These are phyloP conservation scores for Trichomycterus rosablanca DNA, from an alignment of 2,113 vertebrate genomes.

Conservation along the genomic window DNA sequence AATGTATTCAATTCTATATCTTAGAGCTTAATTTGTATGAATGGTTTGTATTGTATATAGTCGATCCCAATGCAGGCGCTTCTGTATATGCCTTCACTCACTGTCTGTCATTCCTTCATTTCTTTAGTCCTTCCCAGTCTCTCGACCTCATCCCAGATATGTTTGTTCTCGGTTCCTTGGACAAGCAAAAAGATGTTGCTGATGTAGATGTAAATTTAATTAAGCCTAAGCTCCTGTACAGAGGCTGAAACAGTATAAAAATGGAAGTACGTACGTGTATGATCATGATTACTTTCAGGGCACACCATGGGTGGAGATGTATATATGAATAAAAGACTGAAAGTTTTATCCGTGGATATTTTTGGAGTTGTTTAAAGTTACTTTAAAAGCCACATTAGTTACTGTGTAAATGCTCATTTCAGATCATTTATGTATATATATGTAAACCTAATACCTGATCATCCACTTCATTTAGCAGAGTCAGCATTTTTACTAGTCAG, in stretches of 20 bases:
- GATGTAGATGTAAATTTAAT: slow-evolving; percentile 91
- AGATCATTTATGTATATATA: no score
- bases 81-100: slow-evolving; percentile 89
- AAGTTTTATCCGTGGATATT: slow-evolving; percentile 78
- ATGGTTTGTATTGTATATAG: slow-evolving; percentile 99
- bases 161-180: slow-evolving; percentile 90
- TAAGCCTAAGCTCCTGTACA: slow-evolving; percentile 87
- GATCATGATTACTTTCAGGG: slow-evolving; percentile 88
- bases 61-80: slow-evolving; percentile 86
- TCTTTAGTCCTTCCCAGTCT: slow-evolving; percentile 30
- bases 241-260: slow-evolving; percentile 86
- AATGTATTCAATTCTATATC: slow-evolving; percentile 94
- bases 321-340: slow-evolving; percentile 88
- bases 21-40: slow-evolving; percentile 97
- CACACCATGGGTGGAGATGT: slow-evolving; percentile 68
- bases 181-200: slow-evolving; percentile 84
- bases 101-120: slow-evolving; percentile 55
- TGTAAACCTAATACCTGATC: no score
- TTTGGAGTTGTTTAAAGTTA: slow-evolving; percentile 53
- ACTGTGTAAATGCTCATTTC: no score
- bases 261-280: slow-evolving; percentile 88
- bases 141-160: slow-evolving; percentile 64
- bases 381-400: slow-evolving; percentile 29
- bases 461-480: no score
- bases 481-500: no score